Percentiles rank a stretch among this genome's conserved stretches.
Evolutionary conservation across 2,888 invertebrate species (phyloP).

Genomic region (Platycnemis pennipes): DNA sequence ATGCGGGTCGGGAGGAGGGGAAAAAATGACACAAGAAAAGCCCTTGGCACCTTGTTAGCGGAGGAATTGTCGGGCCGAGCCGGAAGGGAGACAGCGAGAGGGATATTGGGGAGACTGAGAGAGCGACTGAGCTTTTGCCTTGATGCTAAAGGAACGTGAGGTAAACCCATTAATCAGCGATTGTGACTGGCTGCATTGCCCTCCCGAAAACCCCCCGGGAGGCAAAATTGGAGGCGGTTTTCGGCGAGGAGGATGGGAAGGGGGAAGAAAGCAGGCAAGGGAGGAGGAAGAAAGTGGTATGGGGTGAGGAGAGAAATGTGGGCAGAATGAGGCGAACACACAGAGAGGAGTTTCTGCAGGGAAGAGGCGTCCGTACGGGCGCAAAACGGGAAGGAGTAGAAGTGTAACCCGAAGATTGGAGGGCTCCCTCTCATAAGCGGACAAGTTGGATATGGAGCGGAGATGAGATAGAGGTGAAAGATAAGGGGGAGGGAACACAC

Average conservation of each 20-base stretch:
- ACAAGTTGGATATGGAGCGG: neutral
- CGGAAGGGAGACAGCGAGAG: neutral
- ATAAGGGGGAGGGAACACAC: neutral
- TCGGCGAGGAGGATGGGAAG: neutral
- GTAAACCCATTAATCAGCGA: conserved; percentile 66
- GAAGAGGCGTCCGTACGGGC: neutral
- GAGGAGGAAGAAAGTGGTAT: neutral
- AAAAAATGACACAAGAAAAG: conserved; percentile 49
- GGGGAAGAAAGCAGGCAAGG: neutral
- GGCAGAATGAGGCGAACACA: neutral
- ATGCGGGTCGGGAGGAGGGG: neutral
- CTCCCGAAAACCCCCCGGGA: neutral
- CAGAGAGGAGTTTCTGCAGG: neutral
- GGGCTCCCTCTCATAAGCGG: neutral
- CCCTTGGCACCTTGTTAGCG: conserved; percentile 64
- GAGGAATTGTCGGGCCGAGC: conserved; percentile 51
- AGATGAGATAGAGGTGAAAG: conserved; percentile 1
- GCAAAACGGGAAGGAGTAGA: neutral
- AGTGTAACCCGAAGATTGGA: neutral
- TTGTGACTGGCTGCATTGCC: conserved; percentile 60
- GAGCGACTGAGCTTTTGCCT: conserved; percentile 62
- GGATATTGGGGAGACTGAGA: conserved; percentile 48
- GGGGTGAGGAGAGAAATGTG: neutral
- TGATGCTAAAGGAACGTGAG: conserved; percentile 62
- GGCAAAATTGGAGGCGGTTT: conserved; percentile 51